Evolutionary conservation across 2,888 invertebrate genomes (phyloP).

Genomic region (Dynastes maya): DNA sequence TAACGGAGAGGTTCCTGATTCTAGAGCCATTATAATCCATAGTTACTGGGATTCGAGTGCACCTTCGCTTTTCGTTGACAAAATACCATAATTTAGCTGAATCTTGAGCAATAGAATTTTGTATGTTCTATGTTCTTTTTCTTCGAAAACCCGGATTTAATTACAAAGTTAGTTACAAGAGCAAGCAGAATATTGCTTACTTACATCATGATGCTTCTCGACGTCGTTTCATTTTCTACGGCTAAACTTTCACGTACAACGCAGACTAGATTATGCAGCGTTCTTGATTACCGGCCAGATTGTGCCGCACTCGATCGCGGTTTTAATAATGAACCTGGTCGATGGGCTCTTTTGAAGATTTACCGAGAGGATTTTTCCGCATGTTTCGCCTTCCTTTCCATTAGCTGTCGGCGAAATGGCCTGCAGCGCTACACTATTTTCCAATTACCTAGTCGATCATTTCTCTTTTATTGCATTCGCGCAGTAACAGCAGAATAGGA

Average conservation of each 20-base stretch:
- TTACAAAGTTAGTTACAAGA: not conserved
- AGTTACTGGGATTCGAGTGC: too few relatives aligned
- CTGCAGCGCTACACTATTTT: conserved; percentile 27
- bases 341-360: conserved; percentile 35
- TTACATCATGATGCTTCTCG: not conserved
- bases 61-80: too few relatives aligned
- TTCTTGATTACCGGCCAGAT: conserved; percentile 1
- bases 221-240: not conserved
- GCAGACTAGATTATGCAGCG: not conserved
- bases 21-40: too few relatives aligned
- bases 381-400: conserved; percentile 27
- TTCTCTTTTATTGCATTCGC: conserved; percentile 32
- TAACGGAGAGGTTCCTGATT: too few relatives aligned
- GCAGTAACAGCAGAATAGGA: not conserved
- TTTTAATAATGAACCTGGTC: conserved; percentile 32
- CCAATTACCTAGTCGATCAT: conserved; percentile 36
- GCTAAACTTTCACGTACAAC: not conserved
- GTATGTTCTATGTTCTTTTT: not conserved
- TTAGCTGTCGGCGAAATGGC: conserved; percentile 22
- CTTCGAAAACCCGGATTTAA: not conserved
- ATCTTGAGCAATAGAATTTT: too few relatives aligned
- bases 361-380: conserved; percentile 16
- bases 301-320: conserved; percentile 13
- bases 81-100: too few relatives aligned
- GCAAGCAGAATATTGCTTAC: not conserved